Base-by-base conservation (phyloP, 2,113 vertebrate species). In the Cephalopterus ornatus region DNA sequence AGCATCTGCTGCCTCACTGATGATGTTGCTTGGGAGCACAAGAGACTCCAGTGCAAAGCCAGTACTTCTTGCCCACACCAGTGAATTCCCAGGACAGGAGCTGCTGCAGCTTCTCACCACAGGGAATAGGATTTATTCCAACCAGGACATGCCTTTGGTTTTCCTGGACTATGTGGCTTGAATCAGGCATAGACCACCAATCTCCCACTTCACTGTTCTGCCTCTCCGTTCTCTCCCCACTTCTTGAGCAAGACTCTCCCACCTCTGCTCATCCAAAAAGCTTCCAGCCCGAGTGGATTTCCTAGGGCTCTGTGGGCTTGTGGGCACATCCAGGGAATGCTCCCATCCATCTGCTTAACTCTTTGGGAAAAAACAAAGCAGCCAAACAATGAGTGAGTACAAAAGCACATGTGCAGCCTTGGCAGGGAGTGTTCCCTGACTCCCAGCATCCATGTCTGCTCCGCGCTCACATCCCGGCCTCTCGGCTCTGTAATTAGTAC, bases 361-460 rank as follows among this genome's bases (percentile, higher is more conserved):
- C 89, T 84, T 92, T 75, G 89, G 88, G 91, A 93, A 85, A 75
- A 73, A 93, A 89, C 16, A 49, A 39, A 11, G 8, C 76, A 44
- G 88, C 56, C 76, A 66, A 95, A 92, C 92, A 91, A 95, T 72
- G 93, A 92, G 44, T 90, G 92, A 97, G 68, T 94, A 71, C 90
- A 97, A 96, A 97, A 96, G 93, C 96, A 96, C 89, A 94, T 96
- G 96, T 93, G 93, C 70, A 71, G 88, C 89, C 42, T 91, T 97
- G 96, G 96, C 96, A 96, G 72, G 79, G 83, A 96, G 79, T 16
- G 0, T 18, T 93, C 95, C 95, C 95, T 89, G 96, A 93, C 92
- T 97, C 96, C 84, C 92, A 96, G 90, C 93, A 77, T 94, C 90
- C 85, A 41, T 83, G 72, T 92, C 95, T 65, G 63, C 88, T 84